phyloP scores from a whole-genome alignment of 2,113 vertebrate species.

The Merops nubicus region DNA sequence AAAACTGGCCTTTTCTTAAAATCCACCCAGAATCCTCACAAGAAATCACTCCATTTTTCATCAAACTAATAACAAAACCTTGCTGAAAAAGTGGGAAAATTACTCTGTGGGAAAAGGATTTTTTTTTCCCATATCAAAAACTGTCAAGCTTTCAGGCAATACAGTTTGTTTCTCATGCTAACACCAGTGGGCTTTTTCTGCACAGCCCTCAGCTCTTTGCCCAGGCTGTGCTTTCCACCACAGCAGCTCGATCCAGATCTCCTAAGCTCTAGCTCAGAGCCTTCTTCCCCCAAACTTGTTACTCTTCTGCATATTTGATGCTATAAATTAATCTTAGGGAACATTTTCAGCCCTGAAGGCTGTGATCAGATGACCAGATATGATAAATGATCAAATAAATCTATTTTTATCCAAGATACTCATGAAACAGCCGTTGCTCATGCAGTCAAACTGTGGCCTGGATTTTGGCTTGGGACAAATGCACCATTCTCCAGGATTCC shows the following conservation, averaged over 20 bases:
- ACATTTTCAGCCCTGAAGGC: not conserved
- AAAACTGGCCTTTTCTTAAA: not conserved
- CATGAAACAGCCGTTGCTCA: not conserved
- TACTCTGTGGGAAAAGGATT: not conserved
- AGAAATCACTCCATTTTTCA: not conserved
- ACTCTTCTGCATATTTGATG: slow-evolving; percentile 27
- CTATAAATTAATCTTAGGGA: not conserved
- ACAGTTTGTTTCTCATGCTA: not conserved
- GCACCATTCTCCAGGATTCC: not conserved
- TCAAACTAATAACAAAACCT: not conserved
- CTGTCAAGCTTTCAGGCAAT: not conserved
- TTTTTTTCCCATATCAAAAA: not conserved
- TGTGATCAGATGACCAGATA: not conserved
- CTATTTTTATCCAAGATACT: not conserved
- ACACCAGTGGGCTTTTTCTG: not conserved
- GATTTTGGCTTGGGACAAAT: not conserved
- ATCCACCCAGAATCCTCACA: not conserved
- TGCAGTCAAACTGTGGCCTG: not conserved
- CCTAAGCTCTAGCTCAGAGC: not conserved
- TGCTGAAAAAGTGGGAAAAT: not conserved
- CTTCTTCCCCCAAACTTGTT: fast-evolving
- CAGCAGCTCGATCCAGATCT: not conserved
- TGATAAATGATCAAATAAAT: not conserved
- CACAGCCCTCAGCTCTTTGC: not conserved
- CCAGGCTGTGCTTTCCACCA: not conserved